Evolutionary conservation across 2,113 vertebrate genomes (phyloP).

Genomic region (Pontoporia blainvillei): DNA sequence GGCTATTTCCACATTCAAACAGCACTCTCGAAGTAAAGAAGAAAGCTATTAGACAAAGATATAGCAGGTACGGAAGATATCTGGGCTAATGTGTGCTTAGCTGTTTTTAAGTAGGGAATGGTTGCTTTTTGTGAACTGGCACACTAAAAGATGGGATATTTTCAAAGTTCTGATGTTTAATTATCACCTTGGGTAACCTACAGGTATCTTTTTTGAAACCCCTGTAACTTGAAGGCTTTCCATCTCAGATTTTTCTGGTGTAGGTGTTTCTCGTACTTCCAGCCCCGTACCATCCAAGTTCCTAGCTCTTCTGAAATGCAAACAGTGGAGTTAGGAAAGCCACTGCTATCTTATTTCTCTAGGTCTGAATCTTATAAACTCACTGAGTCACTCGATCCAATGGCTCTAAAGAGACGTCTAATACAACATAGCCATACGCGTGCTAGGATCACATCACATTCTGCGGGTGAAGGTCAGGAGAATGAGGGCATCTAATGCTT

Average conservation of each 20-base stretch:
- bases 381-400: neutral
- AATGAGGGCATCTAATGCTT: neutral
- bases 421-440: neutral
- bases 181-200: neutral
- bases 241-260: neutral
- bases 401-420: neutral
- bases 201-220: neutral
- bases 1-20: neutral
- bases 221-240: neutral
- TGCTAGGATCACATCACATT: neutral
- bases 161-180: slow-evolving; percentile 6
- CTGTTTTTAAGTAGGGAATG: neutral
- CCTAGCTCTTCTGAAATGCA: neutral
- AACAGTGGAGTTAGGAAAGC: neutral
- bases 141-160: neutral
- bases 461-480: neutral
- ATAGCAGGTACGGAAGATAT: neutral
- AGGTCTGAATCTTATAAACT: neutral
- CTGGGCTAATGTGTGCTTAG: neutral
- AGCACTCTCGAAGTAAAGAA: slow-evolving; percentile 26
- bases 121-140: neutral
- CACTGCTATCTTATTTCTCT: neutral
- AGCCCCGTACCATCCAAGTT: neutral
- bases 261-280: neutral
- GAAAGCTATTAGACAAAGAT: neutral